Percentiles rank a stretch among this genome's conserved stretches.
phyloP scores from a whole-genome alignment of 2,888 invertebrate genomes.

The Leptogaster cylindrica region DNA sequence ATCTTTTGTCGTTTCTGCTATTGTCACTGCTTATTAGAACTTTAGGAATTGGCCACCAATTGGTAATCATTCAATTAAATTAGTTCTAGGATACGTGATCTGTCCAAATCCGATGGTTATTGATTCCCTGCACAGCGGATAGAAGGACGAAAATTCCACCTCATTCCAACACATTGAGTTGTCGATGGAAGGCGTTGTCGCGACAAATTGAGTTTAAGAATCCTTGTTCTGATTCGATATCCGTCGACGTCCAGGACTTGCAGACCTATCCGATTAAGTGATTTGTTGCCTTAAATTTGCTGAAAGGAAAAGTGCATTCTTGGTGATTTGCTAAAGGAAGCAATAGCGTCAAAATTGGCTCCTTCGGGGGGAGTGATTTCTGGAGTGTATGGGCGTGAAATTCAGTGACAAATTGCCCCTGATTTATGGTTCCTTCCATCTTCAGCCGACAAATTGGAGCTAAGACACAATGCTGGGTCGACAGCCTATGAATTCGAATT shows the following conservation, averaged over 20 bases:
- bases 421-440: constrained; percentile 4
- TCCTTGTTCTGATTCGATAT: background rate
- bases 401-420: constrained; percentile 8
- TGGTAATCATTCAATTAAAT: constrained; percentile 30
- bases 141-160: background rate
- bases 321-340: background rate
- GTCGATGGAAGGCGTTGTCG: background rate
- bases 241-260: background rate
- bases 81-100: constrained; percentile 20
- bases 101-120: constrained; percentile 9
- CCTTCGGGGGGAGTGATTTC: background rate
- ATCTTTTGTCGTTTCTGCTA: constrained; percentile 10
- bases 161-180: background rate
- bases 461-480: background rate
- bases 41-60: background rate
- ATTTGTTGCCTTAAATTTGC: constrained; percentile 19
- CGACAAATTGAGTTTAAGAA: constrained; percentile 27
- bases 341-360: background rate
- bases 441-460: constrained; percentile 9
- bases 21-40: constrained; percentile 19
- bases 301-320: constrained; percentile 33
- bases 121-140: background rate
- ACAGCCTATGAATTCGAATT: constrained; percentile 16
- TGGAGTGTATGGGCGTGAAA: constrained; percentile 22
- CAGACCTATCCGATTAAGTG: background rate